Percentiles rank a stretch among this genome's conserved stretches.
Evolutionary conservation across 2,888 invertebrate genomes (phyloP).

Genomic region (Epistrophella euchroma): DNA sequence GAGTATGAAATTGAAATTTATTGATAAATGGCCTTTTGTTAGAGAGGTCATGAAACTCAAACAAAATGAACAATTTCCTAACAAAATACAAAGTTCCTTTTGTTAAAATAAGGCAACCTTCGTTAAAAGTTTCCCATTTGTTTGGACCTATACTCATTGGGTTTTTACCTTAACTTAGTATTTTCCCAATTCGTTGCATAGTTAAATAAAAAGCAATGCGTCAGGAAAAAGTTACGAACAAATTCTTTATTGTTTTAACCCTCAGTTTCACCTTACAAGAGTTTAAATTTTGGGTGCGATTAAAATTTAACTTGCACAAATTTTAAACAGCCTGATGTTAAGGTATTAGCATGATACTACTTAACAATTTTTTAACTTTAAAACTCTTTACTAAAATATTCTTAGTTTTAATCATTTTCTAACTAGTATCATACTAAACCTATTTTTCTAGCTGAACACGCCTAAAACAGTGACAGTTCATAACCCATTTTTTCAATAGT

Average conservation of each 20-base stretch:
- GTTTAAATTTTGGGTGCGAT: neutral
- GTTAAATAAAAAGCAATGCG: neutral
- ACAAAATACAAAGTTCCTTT: neutral
- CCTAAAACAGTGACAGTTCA: too few relatives aligned
- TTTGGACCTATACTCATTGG: conserved; percentile 1
- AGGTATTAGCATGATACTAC: too few relatives aligned
- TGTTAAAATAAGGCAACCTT: neutral
- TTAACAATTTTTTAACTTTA: too few relatives aligned
- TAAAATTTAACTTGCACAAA: too few relatives aligned
- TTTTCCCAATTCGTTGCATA: neutral
- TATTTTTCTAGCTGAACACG: too few relatives aligned
- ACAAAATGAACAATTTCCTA: neutral
- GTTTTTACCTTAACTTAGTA: neutral
- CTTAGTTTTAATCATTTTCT: too few relatives aligned
- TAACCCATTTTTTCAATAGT: too few relatives aligned
- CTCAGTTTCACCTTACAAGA: neutral
- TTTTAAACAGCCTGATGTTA: too few relatives aligned
- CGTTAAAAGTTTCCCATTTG: neutral
- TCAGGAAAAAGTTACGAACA: neutral
- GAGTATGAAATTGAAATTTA: conserved; percentile 54
- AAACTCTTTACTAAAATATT: too few relatives aligned
- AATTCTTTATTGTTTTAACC: neutral
- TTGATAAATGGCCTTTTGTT: conserved; percentile 41
- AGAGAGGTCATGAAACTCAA: neutral
- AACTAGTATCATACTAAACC: too few relatives aligned